Percentiles rank a stretch among this genome's conserved stretches.
These are phyloP conservation scores for Pachliopta kotzebuea DNA, from an alignment of 2,888 invertebrate species.

Conservation along the genomic window DNA sequence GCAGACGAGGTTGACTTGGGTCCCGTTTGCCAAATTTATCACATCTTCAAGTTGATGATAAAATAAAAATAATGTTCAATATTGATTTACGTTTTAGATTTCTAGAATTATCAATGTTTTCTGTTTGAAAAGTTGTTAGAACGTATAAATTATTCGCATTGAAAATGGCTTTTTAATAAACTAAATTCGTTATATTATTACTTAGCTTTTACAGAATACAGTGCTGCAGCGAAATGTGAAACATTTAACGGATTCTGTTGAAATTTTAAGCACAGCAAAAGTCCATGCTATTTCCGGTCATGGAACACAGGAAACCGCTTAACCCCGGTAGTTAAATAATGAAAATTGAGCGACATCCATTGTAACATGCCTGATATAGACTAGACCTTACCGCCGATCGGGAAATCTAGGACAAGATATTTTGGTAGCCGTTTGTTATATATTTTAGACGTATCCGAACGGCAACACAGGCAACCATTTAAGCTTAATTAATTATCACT, in stretches of 20 bases:
- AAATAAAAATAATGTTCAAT: too few relatives aligned
- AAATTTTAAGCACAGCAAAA: conserved; percentile 31
- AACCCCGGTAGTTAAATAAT: conserved; percentile 73
- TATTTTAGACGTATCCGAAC: conserved; percentile 6
- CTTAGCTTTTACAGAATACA: conserved; percentile 32
- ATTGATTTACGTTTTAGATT: too few relatives aligned
- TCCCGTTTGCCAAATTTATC: too few relatives aligned
- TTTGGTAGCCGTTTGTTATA: conserved; percentile 37
- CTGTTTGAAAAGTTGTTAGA: too few relatives aligned
- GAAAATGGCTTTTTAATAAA: too few relatives aligned
- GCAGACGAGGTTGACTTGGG: too few relatives aligned
- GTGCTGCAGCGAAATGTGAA: background rate
- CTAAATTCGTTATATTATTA: background rate
- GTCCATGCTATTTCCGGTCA: conserved; percentile 54
- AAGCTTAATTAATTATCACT: background rate
- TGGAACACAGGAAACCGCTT: conserved; percentile 76
- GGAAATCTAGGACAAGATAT: conserved; percentile 72
- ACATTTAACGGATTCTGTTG: conserved; percentile 14
- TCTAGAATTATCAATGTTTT: too few relatives aligned
- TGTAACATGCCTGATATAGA: conserved; percentile 65
- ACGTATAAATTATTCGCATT: too few relatives aligned
- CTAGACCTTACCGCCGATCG: conserved; percentile 46
- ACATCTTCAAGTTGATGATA: too few relatives aligned
- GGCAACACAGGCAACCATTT: background rate
- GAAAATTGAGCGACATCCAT: conserved; percentile 76